phyloP scores from a whole-genome alignment of 2,113 vertebrate species.

The Sitta europaea region DNA sequence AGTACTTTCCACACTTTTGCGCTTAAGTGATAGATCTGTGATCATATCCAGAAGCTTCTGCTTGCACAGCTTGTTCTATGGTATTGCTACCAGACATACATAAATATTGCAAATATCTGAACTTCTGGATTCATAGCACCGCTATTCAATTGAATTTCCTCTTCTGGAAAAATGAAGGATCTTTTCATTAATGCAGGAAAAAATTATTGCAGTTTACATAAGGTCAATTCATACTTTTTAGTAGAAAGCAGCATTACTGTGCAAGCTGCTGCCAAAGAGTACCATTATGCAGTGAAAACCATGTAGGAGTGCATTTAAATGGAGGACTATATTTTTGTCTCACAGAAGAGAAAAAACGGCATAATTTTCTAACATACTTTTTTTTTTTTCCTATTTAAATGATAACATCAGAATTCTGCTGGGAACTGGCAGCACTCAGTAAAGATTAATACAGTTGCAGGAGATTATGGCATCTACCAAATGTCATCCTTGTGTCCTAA shows the following conservation, averaged over 20 bases:
- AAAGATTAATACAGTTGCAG: not conserved
- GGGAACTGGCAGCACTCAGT: not conserved
- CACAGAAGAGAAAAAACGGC: not conserved
- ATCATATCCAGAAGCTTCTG: not conserved
- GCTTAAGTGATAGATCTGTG: not conserved
- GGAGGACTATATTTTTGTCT: not conserved
- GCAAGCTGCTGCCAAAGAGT: slow-evolving; percentile 1
- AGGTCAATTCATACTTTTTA: slow-evolving; percentile 51
- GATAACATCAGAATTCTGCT: not conserved
- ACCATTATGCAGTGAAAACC: slow-evolving; percentile 3
- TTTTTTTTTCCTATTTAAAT: not conserved
- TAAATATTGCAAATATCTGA: not conserved
- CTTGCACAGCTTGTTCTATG: not conserved
- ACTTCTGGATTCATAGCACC: slow-evolving; percentile 32
- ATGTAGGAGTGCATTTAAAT: slow-evolving; percentile 4
- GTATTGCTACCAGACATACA: not conserved
- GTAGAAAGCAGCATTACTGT: slow-evolving; percentile 24
- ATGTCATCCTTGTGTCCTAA: not conserved
- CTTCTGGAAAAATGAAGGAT: slow-evolving; percentile 28
- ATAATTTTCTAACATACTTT: not conserved
- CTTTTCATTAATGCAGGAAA: slow-evolving; percentile 44
- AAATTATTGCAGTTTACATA: slow-evolving; percentile 41
- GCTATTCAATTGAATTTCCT: slow-evolving; percentile 26
- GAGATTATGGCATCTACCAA: not conserved
- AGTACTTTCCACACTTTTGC: not conserved